These are phyloP conservation scores for Leptopilina boulardi DNA, from an alignment of 1,140 invertebrate species.

Conservation along the genomic window DNA sequence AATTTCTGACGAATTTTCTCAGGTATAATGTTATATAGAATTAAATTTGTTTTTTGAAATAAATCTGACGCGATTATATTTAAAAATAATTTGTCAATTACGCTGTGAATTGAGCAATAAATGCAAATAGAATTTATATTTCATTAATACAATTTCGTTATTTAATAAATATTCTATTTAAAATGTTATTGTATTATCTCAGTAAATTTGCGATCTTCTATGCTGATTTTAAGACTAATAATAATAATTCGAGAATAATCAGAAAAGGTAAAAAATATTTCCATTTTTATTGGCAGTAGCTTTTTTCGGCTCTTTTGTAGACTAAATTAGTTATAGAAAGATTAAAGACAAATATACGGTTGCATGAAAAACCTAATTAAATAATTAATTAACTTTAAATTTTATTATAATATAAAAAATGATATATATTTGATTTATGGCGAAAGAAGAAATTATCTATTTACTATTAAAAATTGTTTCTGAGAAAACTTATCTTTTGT, in stretches of 20 bases:
- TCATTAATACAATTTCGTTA: too few species aligned
- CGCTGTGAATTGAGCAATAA: too few species aligned
- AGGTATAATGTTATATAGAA: background rate
- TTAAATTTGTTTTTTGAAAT: background rate
- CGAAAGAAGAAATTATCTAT: too few species aligned
- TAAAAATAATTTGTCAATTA: too few species aligned
- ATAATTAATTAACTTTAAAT: too few species aligned
- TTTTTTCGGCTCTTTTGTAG: background rate
- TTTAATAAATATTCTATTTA: too few species aligned
- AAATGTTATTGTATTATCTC: background rate
- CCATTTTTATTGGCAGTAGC: background rate
- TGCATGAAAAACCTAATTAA: background rate
- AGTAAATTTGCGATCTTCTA: background rate
- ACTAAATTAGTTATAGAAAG: background rate
- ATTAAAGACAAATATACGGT: background rate
- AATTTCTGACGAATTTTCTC: constrained; percentile 6
- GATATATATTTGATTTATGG: too few species aligned
- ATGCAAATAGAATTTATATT: too few species aligned
- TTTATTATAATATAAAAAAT: background rate
- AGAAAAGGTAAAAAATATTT: background rate
- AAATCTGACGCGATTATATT: background rate
- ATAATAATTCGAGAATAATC: background rate
- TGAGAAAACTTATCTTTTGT: constrained; percentile 2
- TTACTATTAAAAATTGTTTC: background rate
- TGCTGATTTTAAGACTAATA: background rate